These are phyloP conservation scores for Chascanopsetta lugubris DNA, from an alignment of 2,113 vertebrate genomes.

Conservation along the genomic window DNA sequence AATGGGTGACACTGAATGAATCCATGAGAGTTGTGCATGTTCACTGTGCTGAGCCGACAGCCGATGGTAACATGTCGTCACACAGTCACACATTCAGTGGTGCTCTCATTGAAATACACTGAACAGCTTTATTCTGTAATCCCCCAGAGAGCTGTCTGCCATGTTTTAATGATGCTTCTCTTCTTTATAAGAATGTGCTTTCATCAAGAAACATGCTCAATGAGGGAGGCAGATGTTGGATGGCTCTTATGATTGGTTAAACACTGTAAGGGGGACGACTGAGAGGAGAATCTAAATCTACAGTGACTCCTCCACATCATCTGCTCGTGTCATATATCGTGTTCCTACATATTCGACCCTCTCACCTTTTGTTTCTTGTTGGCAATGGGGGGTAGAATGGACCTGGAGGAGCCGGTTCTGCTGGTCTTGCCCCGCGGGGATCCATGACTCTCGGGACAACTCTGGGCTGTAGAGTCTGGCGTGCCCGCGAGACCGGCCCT, in stretches of 20 bases:
- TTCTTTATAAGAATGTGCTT: conserved; percentile 48
- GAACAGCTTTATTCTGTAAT: conserved; percentile 42
- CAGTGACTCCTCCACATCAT: neutral
- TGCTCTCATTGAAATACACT: conserved; percentile 54
- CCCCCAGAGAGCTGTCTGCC: conserved; percentile 56
- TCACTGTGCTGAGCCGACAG: conserved; percentile 1
- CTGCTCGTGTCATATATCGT: conserved; percentile 14
- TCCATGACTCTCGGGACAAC: conserved; percentile 15
- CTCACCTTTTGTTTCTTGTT: conserved; percentile 87
- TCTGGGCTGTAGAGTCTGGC: conserved; percentile 26
- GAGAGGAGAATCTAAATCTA: neutral
- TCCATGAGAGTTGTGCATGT: too few species aligned
- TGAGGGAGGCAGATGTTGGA: conserved; percentile 11
- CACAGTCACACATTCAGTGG: conserved; percentile 1
- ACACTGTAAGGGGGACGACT: conserved; percentile 14
- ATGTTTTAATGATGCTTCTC: conserved; percentile 70
- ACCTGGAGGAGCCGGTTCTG: conserved; percentile 39
- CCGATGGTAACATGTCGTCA: conserved; percentile 2
- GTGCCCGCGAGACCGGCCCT: conserved; percentile 36
- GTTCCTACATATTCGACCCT: neutral
- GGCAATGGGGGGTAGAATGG: conserved; percentile 81
- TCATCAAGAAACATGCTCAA: conserved; percentile 7
- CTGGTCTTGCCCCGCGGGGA: conserved; percentile 51
- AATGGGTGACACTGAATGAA: neutral
- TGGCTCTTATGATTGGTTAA: conserved; percentile 50